phyloP scores from a whole-genome alignment of 2,797 vertebrate species.

The Sebastes taczanowskii region DNA sequence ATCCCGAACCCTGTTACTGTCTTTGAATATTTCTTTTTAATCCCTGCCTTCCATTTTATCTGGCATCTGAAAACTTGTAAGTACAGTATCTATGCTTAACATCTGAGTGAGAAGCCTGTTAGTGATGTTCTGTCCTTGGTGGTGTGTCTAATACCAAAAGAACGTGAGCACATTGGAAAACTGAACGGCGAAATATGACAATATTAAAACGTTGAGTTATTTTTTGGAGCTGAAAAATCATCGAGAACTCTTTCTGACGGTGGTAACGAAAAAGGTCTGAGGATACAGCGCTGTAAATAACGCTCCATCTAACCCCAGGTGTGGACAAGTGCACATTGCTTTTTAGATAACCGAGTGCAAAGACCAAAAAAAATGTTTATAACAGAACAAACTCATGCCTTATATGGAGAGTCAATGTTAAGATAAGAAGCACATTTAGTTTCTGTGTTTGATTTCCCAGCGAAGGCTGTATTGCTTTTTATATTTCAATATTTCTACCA shows the following conservation, averaged over 20 bases:
- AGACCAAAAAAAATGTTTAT: conserved; percentile 84
- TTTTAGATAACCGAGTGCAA: conserved; percentile 83
- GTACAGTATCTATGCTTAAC: conserved; percentile 77
- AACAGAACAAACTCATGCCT: conserved; percentile 84
- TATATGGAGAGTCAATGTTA: conserved; percentile 85
- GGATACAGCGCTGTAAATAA: conserved; percentile 84
- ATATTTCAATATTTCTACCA: conserved; percentile 75
- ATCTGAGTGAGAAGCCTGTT: conserved; percentile 74
- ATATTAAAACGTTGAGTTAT: conserved; percentile 62
- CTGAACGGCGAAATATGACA: conserved; percentile 65
- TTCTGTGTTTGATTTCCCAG: conserved; percentile 75
- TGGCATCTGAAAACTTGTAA: conserved; percentile 77
- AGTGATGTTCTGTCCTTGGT: conserved; percentile 79
- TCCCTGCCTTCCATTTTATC: conserved; percentile 75
- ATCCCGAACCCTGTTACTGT: conserved; percentile 71
- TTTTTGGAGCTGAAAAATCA: conserved; percentile 54
- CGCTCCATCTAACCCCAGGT: conserved; percentile 81
- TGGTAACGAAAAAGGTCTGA: conserved; percentile 67
- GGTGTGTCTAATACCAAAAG: conserved; percentile 75
- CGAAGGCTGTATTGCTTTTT: conserved; percentile 72
- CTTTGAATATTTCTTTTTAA: conserved; percentile 78
- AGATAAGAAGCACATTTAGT: conserved; percentile 86
- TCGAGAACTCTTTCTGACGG: conserved; percentile 56
- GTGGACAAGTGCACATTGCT: conserved; percentile 84
- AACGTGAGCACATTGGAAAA: conserved; percentile 70